Evolutionary conservation across 2,797 vertebrate species (phyloP).

Genomic region (Melanotaenia maccullochi): DNA sequence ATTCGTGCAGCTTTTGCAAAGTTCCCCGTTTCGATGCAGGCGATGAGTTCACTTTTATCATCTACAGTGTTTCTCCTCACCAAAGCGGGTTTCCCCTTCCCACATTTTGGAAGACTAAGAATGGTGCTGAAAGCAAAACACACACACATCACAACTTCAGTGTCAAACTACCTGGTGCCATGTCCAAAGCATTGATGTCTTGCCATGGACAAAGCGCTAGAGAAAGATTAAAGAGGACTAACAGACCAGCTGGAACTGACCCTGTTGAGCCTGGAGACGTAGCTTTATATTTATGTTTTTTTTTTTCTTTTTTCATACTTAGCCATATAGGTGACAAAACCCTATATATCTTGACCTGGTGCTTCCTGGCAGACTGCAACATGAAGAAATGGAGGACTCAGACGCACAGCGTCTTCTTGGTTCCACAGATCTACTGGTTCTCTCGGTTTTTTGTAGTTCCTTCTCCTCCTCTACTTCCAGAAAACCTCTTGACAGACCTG

Average conservation of each 20-base stretch:
- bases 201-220: neutral
- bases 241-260: neutral
- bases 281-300: too few species aligned
- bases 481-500: conserved; percentile 92
- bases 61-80: conserved; percentile 95
- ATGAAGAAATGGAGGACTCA: conserved; percentile 96
- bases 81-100: conserved; percentile 95
- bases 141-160: neutral
- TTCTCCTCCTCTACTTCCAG: conserved; percentile 83
- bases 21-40: conserved; percentile 96
- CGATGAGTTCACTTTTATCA: conserved; percentile 94
- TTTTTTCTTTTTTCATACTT: too few species aligned
- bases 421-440: conserved; percentile 84
- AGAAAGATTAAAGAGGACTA: neutral
- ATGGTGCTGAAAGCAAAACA: conserved; percentile 58
- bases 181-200: neutral
- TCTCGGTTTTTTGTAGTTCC: conserved; percentile 62
- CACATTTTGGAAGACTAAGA: conserved; percentile 91
- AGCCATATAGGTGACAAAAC: neutral
- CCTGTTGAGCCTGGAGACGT: too few species aligned
- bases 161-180: neutral
- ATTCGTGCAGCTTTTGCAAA: conserved; percentile 97
- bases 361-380: conserved; percentile 90
- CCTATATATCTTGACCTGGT: conserved; percentile 81
- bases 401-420: conserved; percentile 94